Evolutionary conservation across 2,888 invertebrate species (phyloP), one percentile per base, ranked within the genome.

Genomic region (Galerucella calmariensis): DNA sequence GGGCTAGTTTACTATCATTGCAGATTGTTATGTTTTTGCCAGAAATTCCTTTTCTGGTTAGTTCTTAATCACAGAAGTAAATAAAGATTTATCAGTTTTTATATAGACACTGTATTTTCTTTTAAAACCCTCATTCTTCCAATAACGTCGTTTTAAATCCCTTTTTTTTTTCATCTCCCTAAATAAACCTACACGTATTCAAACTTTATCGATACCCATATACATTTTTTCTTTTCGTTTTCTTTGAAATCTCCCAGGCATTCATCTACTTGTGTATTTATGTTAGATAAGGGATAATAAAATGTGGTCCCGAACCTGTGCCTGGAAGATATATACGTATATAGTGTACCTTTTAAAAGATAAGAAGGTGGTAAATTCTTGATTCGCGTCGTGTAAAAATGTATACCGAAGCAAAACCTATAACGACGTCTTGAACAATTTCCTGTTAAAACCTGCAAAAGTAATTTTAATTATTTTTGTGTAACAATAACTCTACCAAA

Each of bases 251-350:
- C 58, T 58, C 58, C n/a, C 24, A 58, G 58, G 16, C 16, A 24
- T 58, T 58, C 58, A 58, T 11, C 58, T 58, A 58, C 4, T 58
- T 58, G 2, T 58, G 35, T 58, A 58, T 58, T 58, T 58, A 58
- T 20, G 58, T 58, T 24, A 24, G 58, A 58, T 24, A 58, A 14
- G 24, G 58, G 24, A 24, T n/a, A n/a, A n/a, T n/a, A n/a, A n/a
- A n/a, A n/a, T 58, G 58, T 10, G 16, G 58, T 9, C 58, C 16
- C 46, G 58, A 16, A 58, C n/a, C n/a, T n/a, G n/a, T n/a, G n/a
- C 1, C 1, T n/a, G n/a, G n/a, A n/a, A n/a, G n/a, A n/a, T n/a
- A n/a, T n/a, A n/a, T n/a, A 35, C 11, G 14, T 24, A 11, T 58
- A 24, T 20, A 11, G 24, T 20, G 58, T 24, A 16, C 20, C 20